These are phyloP conservation scores for Apodemus agrarius DNA, from an alignment of 2,797 vertebrate species.

Conservation along the genomic window DNA sequence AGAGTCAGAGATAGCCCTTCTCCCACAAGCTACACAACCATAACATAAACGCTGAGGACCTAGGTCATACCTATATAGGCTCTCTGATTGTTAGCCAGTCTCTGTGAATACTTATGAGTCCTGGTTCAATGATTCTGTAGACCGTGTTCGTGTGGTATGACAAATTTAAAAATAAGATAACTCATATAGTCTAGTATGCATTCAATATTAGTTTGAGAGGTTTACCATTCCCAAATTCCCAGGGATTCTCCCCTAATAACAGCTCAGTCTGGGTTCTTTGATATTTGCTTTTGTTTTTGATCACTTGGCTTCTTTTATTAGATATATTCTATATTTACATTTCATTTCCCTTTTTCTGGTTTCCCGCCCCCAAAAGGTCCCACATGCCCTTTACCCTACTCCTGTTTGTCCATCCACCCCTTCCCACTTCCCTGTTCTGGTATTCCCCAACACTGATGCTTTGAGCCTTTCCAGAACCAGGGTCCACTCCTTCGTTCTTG, in stretches of 20 bases:
- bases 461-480: too few species aligned
- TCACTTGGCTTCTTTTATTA: neutral
- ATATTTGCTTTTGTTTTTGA: neutral
- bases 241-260: neutral
- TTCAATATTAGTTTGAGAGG: constrained; percentile 40
- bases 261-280: neutral
- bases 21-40: neutral
- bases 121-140: neutral
- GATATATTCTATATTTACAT: too few species aligned
- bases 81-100: neutral
- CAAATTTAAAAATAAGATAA: neutral
- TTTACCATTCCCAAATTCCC: neutral
- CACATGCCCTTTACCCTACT: too few species aligned
- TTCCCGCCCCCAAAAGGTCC: too few species aligned
- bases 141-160: neutral
- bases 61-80: neutral
- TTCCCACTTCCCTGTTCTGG: too few species aligned
- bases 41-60: neutral
- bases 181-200: neutral
- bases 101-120: neutral
- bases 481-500: too few species aligned
- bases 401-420: too few species aligned
- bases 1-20: neutral
- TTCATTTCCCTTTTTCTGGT: too few species aligned
- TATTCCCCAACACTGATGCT: too few species aligned